These are phyloP conservation scores for Actinia equina DNA, from an alignment of 64 coral and sea anemone species.

Conservation along the genomic window DNA sequence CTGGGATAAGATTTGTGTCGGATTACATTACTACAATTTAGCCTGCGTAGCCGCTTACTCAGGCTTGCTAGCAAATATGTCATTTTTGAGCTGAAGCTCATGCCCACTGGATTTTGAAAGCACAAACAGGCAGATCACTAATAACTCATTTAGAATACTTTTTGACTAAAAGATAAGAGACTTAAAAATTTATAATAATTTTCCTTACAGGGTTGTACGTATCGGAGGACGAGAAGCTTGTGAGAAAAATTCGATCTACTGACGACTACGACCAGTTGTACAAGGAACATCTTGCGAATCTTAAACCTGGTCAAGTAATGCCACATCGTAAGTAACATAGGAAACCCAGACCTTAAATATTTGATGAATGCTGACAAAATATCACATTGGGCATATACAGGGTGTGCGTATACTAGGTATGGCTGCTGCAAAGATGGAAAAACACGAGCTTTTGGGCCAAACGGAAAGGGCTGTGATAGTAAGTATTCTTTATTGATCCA, in stretches of 20 bases:
- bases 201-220: background rate
- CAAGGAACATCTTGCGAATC: background rate
- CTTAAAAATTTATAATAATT: background rate
- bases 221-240: background rate
- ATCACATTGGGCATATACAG: background rate
- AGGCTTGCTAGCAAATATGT: too few relatives aligned
- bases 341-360: background rate
- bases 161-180: too few relatives aligned
- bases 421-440: conserved; percentile 7
- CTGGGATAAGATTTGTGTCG: too few relatives aligned
- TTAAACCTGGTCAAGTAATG: conserved; percentile 7
- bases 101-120: too few relatives aligned
- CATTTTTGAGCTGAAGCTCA: too few relatives aligned
- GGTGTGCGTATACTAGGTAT: background rate
- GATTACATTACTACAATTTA: too few relatives aligned
- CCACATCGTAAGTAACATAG: background rate
- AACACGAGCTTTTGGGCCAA: background rate
- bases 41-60: too few relatives aligned
- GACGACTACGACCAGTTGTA: background rate
- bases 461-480: background rate
- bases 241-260: background rate
- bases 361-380: background rate
- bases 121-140: background rate
- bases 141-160: too few relatives aligned
- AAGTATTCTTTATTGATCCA: background rate